These are phyloP conservation scores for Drosophila monieri DNA, from an alignment of 2,888 invertebrate genomes.

Conservation along the genomic window DNA sequence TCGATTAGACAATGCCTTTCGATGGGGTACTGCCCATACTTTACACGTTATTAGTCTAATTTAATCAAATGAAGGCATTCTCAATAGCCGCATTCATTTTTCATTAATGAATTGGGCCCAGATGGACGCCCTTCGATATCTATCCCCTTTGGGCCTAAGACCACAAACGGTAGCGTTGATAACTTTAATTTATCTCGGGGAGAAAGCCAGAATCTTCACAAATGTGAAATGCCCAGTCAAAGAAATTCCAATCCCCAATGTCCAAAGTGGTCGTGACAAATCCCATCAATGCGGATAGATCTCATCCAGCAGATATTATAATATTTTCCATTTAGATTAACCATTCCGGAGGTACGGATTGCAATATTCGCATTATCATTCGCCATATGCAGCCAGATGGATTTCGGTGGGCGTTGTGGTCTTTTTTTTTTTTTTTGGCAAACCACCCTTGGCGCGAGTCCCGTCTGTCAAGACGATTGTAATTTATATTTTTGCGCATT, in stretches of 20 bases:
- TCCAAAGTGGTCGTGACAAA: conserved; percentile 39
- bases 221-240: conserved; percentile 31
- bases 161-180: conserved; percentile 61
- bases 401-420: conserved; percentile 39
- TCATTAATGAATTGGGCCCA: conserved; percentile 70
- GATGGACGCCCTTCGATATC: conserved; percentile 10
- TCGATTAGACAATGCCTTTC: conserved; percentile 17
- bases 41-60: conserved; percentile 74
- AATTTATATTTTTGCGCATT: conserved; percentile 71
- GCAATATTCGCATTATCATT: conserved; percentile 22
- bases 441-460: conserved; percentile 46
- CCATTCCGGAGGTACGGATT: conserved; percentile 26
- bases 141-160: conserved; percentile 5
- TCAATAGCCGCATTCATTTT: conserved; percentile 62
- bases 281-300: conserved; percentile 35
- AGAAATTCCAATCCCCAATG: conserved; percentile 24
- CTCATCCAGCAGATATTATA: conserved; percentile 23
- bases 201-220: conserved; percentile 60
- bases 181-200: conserved; percentile 44
- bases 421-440: conserved; percentile 3
- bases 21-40: conserved; percentile 49
- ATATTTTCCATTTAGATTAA: conserved; percentile 39
- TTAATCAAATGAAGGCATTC: conserved; percentile 77
- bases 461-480: conserved; percentile 61
- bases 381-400: conserved; percentile 18